These are phyloP conservation scores for Parus major DNA, from an alignment of 2,113 vertebrate genomes.

Conservation along the genomic window DNA sequence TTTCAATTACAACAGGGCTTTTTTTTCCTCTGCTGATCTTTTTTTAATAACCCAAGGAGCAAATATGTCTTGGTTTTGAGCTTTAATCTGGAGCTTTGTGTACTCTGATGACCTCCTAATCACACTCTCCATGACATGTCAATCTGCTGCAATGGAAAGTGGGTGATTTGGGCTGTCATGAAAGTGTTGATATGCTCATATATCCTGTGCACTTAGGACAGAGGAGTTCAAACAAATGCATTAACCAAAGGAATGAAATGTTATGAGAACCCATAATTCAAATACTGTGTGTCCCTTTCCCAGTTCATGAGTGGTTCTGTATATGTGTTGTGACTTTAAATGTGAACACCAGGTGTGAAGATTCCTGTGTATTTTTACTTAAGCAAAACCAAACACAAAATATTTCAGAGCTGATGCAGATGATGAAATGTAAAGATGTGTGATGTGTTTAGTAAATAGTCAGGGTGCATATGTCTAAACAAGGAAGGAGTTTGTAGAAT, in stretches of 20 bases:
- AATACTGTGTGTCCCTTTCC: background rate
- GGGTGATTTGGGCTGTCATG: conserved; percentile 12
- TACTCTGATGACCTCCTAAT: conserved; percentile 41
- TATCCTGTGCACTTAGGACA: conserved; percentile 32
- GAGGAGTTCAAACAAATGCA: conserved; percentile 48
- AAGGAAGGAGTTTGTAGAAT: conserved; percentile 40
- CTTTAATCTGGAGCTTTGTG: conserved; percentile 39
- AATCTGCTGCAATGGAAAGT: conserved; percentile 22
- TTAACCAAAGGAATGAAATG: conserved; percentile 24
- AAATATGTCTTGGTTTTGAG: conserved; percentile 48
- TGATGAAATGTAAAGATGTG: conserved; percentile 65
- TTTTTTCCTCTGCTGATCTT: background rate
- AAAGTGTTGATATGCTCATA: background rate
- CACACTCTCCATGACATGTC: conserved; percentile 16
- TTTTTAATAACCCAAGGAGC: conserved; percentile 39
- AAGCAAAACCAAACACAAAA: conserved; percentile 53
- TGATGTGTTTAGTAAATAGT: conserved; percentile 57
- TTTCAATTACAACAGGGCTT: conserved; percentile 26
- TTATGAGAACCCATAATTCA: conserved; percentile 31
- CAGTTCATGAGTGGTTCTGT: conserved; percentile 2
- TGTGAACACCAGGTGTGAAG: conserved; percentile 46
- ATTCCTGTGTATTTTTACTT: conserved; percentile 49
- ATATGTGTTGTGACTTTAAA: conserved; percentile 44
- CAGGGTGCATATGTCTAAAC: conserved; percentile 58
- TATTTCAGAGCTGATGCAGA: conserved; percentile 43